phyloP scores from a whole-genome alignment of 2,797 vertebrate genomes.

The Mionectes olivaceus region DNA sequence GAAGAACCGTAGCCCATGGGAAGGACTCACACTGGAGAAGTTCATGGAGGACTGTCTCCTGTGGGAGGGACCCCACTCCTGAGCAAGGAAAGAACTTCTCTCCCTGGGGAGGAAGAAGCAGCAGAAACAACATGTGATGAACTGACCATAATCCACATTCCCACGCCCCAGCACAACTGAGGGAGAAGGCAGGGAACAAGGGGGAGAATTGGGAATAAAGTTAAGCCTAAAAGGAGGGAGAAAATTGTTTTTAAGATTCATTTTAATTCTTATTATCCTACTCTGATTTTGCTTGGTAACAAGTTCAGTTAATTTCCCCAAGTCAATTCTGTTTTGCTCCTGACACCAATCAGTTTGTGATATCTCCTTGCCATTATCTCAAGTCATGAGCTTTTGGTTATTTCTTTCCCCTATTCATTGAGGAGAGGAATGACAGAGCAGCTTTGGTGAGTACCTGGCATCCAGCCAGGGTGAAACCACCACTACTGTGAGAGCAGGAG shows the following conservation, averaged over 20 bases:
- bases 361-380: background rate
- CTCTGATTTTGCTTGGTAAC: background rate
- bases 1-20: background rate
- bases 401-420: background rate
- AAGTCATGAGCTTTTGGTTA: background rate
- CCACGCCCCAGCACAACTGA: background rate
- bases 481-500: background rate
- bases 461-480: background rate
- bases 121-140: background rate
- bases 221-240: background rate
- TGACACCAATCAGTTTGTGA: background rate
- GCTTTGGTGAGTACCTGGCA: background rate
- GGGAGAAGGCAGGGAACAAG: background rate
- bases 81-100: background rate
- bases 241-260: background rate
- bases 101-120: background rate
- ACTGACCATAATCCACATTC: fast-evolving
- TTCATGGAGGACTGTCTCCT: background rate
- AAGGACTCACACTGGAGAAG: background rate
- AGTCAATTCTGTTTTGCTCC: background rate
- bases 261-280: background rate
- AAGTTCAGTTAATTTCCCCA: background rate
- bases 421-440: background rate
- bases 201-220: background rate
- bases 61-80: background rate